Conservation (phyloP, 2,797 vertebrate genomes). For the Benthosema pterotum region DNA sequence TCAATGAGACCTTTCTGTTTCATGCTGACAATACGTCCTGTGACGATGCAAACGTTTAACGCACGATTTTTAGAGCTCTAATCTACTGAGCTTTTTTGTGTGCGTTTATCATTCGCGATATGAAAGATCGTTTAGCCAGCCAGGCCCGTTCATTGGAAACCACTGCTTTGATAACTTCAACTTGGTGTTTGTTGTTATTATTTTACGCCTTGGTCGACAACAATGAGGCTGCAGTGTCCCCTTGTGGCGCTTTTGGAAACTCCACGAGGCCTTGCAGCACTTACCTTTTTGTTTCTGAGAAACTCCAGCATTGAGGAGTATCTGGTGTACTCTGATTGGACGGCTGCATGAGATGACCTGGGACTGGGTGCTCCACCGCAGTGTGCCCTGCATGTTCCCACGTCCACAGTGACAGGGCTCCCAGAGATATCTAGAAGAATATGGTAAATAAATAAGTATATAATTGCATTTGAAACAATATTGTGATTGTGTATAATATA, state of each 20-base stretch:
- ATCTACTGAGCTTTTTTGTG: no score
- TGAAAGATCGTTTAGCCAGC: no score
- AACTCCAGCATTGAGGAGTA: conserved; percentile 81
- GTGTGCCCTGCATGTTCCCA: conserved; percentile 77
- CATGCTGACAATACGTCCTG: no score
- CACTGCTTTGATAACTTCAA: neutral
- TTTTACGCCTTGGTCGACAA: neutral
- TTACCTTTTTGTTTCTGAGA: conserved; percentile 82
- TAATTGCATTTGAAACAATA: neutral
- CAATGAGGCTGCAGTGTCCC: conserved; percentile 26
- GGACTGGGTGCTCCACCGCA: conserved; percentile 61
- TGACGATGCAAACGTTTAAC: no score
- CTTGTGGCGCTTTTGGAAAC: conserved; percentile 36
- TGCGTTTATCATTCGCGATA: no score
- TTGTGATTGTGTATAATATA: no score
- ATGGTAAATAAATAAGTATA: neutral
- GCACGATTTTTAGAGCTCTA: no score
- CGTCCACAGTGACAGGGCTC: conserved; percentile 78
- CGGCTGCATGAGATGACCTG: conserved; percentile 34
- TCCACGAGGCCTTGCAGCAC: conserved; percentile 2
- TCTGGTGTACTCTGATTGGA: conserved; percentile 69
- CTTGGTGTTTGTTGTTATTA: neutral
- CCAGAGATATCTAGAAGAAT: conserved; percentile 76
- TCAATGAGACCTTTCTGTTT: no score
- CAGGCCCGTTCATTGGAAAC: no score